These are phyloP conservation scores for Saguinus midas DNA, from an alignment of 2,113 vertebrate genomes.

Conservation along the genomic window DNA sequence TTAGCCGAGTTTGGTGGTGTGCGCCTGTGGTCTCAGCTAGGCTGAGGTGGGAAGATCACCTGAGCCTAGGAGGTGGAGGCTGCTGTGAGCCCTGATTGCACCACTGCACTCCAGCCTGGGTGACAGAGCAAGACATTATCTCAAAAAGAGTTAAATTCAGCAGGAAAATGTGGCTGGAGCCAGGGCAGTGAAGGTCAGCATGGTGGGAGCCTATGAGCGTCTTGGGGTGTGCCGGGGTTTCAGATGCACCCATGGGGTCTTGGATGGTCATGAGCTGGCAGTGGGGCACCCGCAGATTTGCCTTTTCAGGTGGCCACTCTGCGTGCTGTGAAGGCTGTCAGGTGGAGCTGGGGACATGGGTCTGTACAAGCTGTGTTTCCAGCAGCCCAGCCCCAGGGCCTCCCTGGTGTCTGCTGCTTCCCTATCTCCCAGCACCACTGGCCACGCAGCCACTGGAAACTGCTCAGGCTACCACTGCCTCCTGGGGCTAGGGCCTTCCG, in stretches of 20 bases:
- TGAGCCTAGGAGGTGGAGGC: no score
- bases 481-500: rapidly evolving
- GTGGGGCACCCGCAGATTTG: no score
- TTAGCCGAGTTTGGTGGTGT: no score
- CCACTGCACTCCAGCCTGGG: no score
- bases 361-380: neutral
- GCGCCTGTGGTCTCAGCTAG: no score
- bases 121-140: no score
- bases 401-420: neutral
- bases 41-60: no score
- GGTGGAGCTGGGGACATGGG: neutral
- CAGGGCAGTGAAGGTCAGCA: neutral
- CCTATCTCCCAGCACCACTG: rapidly evolving
- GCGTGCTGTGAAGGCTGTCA: neutral
- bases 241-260: neutral
- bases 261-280: neutral
- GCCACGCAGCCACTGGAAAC: neutral
- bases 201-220: rapidly evolving
- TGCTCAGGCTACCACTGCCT: neutral
- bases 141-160: no score
- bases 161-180: no score
- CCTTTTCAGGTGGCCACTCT: neutral
- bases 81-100: no score
- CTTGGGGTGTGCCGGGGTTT: no score
- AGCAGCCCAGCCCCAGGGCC: neutral